Evolutionary conservation across 2,113 vertebrate genomes (phyloP).

Genomic region (Microcebus lehilahytsara): DNA sequence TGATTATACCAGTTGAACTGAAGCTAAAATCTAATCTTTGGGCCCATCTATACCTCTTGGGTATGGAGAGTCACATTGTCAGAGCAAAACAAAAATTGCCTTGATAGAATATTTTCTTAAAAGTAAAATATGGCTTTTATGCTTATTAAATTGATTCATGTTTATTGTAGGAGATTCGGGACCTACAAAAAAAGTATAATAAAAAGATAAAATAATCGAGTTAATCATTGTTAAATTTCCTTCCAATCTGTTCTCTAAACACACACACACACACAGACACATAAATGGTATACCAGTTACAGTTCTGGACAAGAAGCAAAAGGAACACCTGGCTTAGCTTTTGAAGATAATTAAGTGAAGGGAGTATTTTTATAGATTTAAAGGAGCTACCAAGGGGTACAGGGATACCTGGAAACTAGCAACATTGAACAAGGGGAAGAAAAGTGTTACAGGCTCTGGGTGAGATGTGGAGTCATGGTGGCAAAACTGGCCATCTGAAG

Average conservation of each 20-base stretch:
- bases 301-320: not conserved
- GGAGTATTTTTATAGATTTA: not conserved
- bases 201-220: slow-evolving; percentile 29
- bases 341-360: slow-evolving; percentile 7
- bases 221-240: not conserved
- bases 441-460: not conserved
- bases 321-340: not conserved
- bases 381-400: not conserved
- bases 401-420: not conserved
- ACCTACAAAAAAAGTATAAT: not conserved
- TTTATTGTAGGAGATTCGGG: slow-evolving; percentile 5
- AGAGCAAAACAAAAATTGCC: not conserved
- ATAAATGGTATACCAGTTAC: not conserved
- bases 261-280: not conserved
- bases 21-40: not conserved
- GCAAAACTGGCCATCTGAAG: not conserved
- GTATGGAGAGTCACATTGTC: not conserved
- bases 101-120: slow-evolving; percentile 9
- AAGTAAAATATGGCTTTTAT: not conserved
- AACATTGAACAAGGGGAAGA: not conserved
- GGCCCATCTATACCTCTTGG: not conserved
- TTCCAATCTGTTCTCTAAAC: not conserved
- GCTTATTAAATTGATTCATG: not conserved
- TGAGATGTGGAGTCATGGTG: not conserved
- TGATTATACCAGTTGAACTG: not conserved